A percentile compares a stretch with the other conserved stretches of the same genome.
phyloP scores from a whole-genome alignment of 2,113 vertebrate species.

The Odobenus rosmarus region DNA sequence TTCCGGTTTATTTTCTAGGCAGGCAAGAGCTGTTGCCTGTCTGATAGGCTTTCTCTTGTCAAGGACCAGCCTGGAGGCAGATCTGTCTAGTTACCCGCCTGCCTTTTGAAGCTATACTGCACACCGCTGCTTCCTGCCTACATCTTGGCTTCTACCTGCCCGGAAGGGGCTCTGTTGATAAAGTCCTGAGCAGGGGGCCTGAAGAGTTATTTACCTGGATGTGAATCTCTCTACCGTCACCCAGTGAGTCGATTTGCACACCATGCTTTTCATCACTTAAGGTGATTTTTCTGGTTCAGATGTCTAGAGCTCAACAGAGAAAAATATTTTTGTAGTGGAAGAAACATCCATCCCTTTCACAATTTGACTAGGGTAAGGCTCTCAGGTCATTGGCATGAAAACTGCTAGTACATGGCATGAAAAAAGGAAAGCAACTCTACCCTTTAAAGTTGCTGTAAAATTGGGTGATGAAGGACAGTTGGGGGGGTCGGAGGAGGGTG shows the following conservation, averaged over 20 bases:
- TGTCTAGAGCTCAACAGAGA: conserved; percentile 46
- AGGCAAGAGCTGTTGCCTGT: conserved; percentile 76
- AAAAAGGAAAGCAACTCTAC: background rate
- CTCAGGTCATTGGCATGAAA: conserved; percentile 15
- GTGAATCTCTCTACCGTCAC: conserved; percentile 60
- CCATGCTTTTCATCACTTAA: conserved; percentile 62
- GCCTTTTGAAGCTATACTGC: conserved; percentile 83
- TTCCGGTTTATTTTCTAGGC: conserved; percentile 78
- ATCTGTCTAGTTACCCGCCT: conserved; percentile 84
- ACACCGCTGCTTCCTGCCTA: conserved; percentile 72
- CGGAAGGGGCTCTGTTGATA: conserved; percentile 74
- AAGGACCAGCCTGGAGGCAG: conserved; percentile 84
- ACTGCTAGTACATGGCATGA: background rate
- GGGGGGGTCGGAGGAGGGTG: background rate
- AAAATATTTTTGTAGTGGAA: conserved; percentile 57
- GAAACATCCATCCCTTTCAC: conserved; percentile 50
- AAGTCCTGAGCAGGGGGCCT: conserved; percentile 75
- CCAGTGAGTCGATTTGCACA: conserved; percentile 66
- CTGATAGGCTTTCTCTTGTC: conserved; percentile 75
- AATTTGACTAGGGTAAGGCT: conserved; percentile 57
- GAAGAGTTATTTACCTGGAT: conserved; percentile 79
- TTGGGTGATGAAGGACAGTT: background rate
- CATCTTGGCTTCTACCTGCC: conserved; percentile 72
- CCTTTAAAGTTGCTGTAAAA: conserved; percentile 23
- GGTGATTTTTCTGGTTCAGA: conserved; percentile 64